phyloP scores from a whole-genome alignment of 2,797 vertebrate species.

The Catostomus latipinnis region DNA sequence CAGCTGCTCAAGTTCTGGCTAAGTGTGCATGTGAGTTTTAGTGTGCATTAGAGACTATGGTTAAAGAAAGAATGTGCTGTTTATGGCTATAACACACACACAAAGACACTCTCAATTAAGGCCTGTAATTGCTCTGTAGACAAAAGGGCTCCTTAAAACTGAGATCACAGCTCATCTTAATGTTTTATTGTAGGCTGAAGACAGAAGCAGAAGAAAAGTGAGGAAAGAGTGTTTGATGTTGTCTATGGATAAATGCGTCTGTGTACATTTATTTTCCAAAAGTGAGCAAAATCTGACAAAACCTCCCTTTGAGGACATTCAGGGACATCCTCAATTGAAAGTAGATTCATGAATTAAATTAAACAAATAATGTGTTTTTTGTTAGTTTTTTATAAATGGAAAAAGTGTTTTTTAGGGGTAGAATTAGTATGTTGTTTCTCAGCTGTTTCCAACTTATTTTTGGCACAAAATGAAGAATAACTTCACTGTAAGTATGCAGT shows the following conservation, averaged over 20 bases:
- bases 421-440: too few relatives aligned
- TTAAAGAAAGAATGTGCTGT: conserved; percentile 19
- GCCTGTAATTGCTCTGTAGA: conserved; percentile 36
- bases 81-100: not conserved
- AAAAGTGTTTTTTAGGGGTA: too few relatives aligned
- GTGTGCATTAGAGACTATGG: conserved; percentile 7
- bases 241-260: not conserved
- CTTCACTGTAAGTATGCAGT: too few relatives aligned
- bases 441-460: too few relatives aligned
- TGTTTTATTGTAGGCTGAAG: conserved; percentile 18
- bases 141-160: conserved; percentile 27
- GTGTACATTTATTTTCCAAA: too few relatives aligned
- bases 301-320: too few relatives aligned
- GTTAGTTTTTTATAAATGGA: too few relatives aligned
- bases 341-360: too few relatives aligned
- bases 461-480: too few relatives aligned
- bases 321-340: too few relatives aligned
- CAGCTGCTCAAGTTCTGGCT: conserved; percentile 7
- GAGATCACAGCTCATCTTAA: conserved; percentile 31
- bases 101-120: conserved; percentile 29
- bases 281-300: too few relatives aligned
- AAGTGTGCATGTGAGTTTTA: conserved; percentile 13
- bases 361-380: too few relatives aligned
- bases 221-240: not conserved
- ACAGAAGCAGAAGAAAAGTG: conserved; percentile 1